Percentiles rank a stretch among this genome's conserved stretches.
These are phyloP conservation scores for Capromys pilorides DNA, from an alignment of 2,797 vertebrate genomes.

Conservation along the genomic window DNA sequence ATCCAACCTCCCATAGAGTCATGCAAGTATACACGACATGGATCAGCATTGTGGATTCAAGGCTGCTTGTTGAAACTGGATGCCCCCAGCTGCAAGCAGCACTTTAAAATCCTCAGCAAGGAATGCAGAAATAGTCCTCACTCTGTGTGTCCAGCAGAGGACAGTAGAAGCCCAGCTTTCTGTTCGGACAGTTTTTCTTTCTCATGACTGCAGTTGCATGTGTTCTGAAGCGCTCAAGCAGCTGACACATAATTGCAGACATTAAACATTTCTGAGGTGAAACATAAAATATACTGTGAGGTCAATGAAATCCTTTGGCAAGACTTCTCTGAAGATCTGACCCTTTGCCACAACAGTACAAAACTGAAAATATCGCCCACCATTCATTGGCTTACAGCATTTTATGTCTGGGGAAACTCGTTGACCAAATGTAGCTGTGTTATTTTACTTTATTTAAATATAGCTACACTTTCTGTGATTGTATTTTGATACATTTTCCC, in stretches of 20 bases:
- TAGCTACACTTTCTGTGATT: conserved; percentile 48
- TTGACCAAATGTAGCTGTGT: conserved; percentile 57
- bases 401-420: conserved; percentile 52
- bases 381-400: conserved; percentile 59
- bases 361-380: conserved; percentile 68
- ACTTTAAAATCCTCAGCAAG: neutral
- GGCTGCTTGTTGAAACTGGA: conserved; percentile 16
- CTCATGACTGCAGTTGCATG: neutral
- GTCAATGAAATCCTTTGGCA: conserved; percentile 82
- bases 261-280: conserved; percentile 79
- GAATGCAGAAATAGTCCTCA: neutral
- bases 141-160: conserved; percentile 83
- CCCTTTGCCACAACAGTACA: conserved; percentile 69
- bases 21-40: neutral
- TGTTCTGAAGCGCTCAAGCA: conserved; percentile 67
- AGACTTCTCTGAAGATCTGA: conserved; percentile 75
- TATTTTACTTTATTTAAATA: conserved; percentile 67
- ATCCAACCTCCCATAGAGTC: neutral
- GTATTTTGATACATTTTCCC: conserved; percentile 53
- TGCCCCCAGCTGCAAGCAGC: neutral
- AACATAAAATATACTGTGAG: conserved; percentile 79
- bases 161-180: conserved; percentile 84
- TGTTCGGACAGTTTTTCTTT: conserved; percentile 58
- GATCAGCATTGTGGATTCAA: conserved; percentile 16
- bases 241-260: conserved; percentile 75